Conservation (phyloP, 1,140 invertebrate genomes). For the Cotesia typhae region DNA sequence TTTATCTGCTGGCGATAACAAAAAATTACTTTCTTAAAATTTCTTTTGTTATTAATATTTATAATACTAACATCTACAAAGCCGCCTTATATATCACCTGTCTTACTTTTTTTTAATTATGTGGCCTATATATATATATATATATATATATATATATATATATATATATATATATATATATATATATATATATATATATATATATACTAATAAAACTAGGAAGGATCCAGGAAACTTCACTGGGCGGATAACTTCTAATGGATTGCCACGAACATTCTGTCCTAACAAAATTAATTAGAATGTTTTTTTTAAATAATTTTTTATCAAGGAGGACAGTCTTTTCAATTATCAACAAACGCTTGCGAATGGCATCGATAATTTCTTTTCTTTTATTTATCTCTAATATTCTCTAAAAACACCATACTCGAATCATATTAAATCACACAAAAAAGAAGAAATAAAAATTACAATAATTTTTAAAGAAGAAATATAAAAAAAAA, state of each 20-base stretch:
- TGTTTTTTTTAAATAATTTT: background rate
- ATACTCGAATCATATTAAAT: slow-evolving; percentile 34
- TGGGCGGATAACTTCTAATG: slow-evolving; percentile 4
- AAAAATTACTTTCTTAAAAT: background rate
- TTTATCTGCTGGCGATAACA: slow-evolving; percentile 4
- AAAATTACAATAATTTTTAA: background rate
- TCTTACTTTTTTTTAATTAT: slow-evolving; percentile 16
- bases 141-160: too few relatives aligned
- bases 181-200: too few relatives aligned
- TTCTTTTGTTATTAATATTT: slow-evolving; percentile 12
- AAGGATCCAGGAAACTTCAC: slow-evolving; percentile 2
- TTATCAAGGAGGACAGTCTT: slow-evolving; percentile 10
- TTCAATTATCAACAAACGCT: slow-evolving; percentile 40
- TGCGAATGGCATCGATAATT: slow-evolving; percentile 51
- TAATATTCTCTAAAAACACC: slow-evolving; percentile 2
- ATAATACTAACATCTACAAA: too few relatives aligned
- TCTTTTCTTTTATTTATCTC: slow-evolving; percentile 38
- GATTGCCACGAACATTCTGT: slow-evolving; percentile 9
- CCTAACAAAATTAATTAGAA: slow-evolving; percentile 14
- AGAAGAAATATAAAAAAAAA: background rate
- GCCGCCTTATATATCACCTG: slow-evolving; percentile 32
- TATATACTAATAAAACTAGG: too few relatives aligned
- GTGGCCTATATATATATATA: background rate
- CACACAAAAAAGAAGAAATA: background rate
- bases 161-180: too few relatives aligned